Base-by-base conservation (phyloP, 2,113 vertebrate species). In the Calonectris borealis region DNA sequence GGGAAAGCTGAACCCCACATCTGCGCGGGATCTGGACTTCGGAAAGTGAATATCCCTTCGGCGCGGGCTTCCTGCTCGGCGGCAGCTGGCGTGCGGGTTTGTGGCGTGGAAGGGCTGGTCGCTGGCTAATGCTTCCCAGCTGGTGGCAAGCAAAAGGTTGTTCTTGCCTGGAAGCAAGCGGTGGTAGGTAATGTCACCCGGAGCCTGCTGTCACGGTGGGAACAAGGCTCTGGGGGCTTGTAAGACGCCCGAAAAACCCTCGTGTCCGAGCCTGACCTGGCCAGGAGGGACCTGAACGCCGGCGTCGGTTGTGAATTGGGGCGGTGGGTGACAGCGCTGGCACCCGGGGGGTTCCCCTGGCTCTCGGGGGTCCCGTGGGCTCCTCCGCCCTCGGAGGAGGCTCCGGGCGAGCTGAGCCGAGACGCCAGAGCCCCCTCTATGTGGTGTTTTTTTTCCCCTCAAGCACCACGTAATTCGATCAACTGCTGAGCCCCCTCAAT, bases 381-480 rank as follows among this genome's bases (percentile, higher is more conserved):
- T 58, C 72, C 72, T 46, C 40, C 8, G 8, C 20, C 49, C 26
- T 54, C 14, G 1, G 49, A 71, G 49, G 49, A 31, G 49, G 69
- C n/a, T 73, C 38, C 5, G 22, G 40, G 40, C 3, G 5, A 58
- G 31, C 40, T 34, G 54, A 29, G 42, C 52, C 6, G 32, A 36
- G 14, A 60, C 42, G 10, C 36, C 36, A 40, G 27, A 40, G 3
- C 36, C 69, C 19, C 5, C 49, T 38, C 17, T 18, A 8, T 20
- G 12, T 27, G 12, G 13, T 8, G 38, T 12, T 27, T 26, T 25
- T 18, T 18, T 15, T 48, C 31, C 10, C 8, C 22, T 7, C 20
- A 10, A 49, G 15, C 25, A 29, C 73, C 34, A 1, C 2, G 3
- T 24, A 13, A 61, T 62, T 51, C 6, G 0, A 14, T 26, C 44